A percentile compares a stretch with the other conserved stretches of the same genome.
Evolutionary conservation across 35 echinoderm and acorn worm species (phyloP).

Genomic region (Strongylocentrotus purpuratus): DNA sequence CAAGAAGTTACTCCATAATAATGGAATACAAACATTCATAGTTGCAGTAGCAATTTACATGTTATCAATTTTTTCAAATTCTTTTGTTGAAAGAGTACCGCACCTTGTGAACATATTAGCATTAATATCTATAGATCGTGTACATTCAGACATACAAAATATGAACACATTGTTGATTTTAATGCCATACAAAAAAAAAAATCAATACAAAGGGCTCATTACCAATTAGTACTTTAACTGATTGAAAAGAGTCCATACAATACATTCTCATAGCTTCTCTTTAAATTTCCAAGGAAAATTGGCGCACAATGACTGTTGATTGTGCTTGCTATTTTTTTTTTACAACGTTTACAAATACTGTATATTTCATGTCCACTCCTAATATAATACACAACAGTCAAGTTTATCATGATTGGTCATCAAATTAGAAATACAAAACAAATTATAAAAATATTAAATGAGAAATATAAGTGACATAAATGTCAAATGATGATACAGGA

Average conservation of each 20-base stretch:
- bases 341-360: not conserved
- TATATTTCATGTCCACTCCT: not conserved
- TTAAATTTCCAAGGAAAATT: not conserved
- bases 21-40: conserved; percentile 24
- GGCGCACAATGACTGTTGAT: not conserved
- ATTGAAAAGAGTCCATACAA: not conserved
- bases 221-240: too few relatives aligned
- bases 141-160: not conserved
- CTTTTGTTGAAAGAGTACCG: not conserved
- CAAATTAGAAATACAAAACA: not conserved
- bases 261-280: not conserved
- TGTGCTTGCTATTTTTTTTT: not conserved
- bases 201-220: too few relatives aligned
- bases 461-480: not conserved
- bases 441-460: not conserved
- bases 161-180: not conserved
- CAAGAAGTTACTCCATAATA: conserved; percentile 28
- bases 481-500: not conserved
- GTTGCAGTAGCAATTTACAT: conserved; percentile 1
- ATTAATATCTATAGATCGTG: not conserved
- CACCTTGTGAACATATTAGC: not conserved
- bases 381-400: not conserved
- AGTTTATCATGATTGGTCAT: not conserved
- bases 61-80: not conserved
- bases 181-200: not conserved